Evolutionary conservation across 2,888 invertebrate genomes (phyloP).

Genomic region (Xestia c-nigrum): DNA sequence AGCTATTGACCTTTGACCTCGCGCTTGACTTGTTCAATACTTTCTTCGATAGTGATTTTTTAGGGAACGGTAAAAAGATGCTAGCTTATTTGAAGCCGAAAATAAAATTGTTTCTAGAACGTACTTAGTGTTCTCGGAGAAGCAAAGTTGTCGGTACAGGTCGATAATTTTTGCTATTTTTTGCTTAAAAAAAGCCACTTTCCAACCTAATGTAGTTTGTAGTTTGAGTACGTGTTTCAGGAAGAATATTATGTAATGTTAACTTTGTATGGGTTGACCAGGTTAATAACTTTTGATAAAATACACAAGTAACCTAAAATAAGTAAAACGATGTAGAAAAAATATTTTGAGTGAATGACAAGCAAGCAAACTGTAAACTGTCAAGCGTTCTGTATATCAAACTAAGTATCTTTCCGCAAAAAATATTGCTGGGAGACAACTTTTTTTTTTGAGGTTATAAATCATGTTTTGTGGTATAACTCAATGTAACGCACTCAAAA

Average conservation of each 20-base stretch:
- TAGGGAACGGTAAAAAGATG: slow-evolving; percentile 7
- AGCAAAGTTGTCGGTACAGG: not conserved
- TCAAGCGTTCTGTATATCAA: too few relatives aligned
- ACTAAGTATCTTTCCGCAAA: too few relatives aligned
- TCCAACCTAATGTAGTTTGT: not conserved
- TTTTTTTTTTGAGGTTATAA: too few relatives aligned
- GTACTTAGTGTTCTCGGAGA: not conserved
- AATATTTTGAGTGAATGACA: too few relatives aligned
- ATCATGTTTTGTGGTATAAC: too few relatives aligned
- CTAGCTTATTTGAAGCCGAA: not conserved
- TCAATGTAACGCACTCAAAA: too few relatives aligned
- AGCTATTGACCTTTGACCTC: slow-evolving; percentile 28
- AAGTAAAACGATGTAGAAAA: too few relatives aligned
- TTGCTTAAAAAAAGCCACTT: not conserved
- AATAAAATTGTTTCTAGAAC: not conserved
- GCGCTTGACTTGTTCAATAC: slow-evolving; percentile 19
- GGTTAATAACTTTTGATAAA: not conserved
- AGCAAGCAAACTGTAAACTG: too few relatives aligned
- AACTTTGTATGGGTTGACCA: not conserved
- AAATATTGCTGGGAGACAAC: too few relatives aligned
- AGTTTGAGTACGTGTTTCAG: not conserved
- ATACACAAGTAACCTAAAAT: too few relatives aligned
- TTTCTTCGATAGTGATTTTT: slow-evolving; percentile 27
- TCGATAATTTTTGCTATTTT: not conserved
- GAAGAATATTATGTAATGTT: not conserved